Evolutionary conservation across 1,140 invertebrate species (phyloP).

Genomic region (Temnothorax curvispinosus): DNA sequence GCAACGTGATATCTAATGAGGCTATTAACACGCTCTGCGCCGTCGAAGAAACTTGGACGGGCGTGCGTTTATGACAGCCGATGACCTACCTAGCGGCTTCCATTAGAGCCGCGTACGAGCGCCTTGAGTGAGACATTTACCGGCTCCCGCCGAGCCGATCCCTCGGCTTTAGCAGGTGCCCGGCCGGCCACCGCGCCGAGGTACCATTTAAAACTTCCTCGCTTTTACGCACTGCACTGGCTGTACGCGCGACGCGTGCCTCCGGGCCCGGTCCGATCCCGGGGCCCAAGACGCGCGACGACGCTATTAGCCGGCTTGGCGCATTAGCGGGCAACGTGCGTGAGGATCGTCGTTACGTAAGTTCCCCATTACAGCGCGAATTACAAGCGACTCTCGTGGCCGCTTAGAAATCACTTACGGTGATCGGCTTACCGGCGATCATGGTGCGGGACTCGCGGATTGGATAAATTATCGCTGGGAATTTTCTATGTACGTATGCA

Average conservation of each 20-base stretch:
- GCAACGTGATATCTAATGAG: slow-evolving; percentile 74
- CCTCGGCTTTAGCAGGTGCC: slow-evolving; percentile 45
- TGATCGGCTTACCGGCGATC: slow-evolving; percentile 36
- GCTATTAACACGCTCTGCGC: slow-evolving; percentile 74
- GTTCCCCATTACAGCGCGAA: slow-evolving; percentile 46
- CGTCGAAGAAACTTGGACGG: slow-evolving; percentile 69
- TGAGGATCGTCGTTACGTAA: slow-evolving; percentile 55
- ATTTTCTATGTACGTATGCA: slow-evolving; percentile 63
- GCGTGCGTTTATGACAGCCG: slow-evolving; percentile 75
- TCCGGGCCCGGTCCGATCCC: slow-evolving; percentile 24
- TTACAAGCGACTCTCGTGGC: slow-evolving; percentile 49
- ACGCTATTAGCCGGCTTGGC: slow-evolving; percentile 39
- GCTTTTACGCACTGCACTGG: slow-evolving; percentile 37
- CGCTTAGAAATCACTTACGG: slow-evolving; percentile 61
- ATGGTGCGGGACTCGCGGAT: not conserved
- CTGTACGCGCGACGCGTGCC: not conserved
- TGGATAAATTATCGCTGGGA: slow-evolving; percentile 49
- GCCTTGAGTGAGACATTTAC: slow-evolving; percentile 75
- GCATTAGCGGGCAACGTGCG: slow-evolving; percentile 18
- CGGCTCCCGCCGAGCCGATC: slow-evolving; percentile 63
- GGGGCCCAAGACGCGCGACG: slow-evolving; percentile 14
- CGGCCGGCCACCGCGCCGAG: not conserved
- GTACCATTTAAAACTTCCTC: slow-evolving; percentile 57
- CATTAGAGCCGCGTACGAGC: slow-evolving; percentile 69
- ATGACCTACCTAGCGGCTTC: slow-evolving; percentile 78